phyloP scores from a whole-genome alignment of 1,140 invertebrate species.

The Lucilia sericata region DNA sequence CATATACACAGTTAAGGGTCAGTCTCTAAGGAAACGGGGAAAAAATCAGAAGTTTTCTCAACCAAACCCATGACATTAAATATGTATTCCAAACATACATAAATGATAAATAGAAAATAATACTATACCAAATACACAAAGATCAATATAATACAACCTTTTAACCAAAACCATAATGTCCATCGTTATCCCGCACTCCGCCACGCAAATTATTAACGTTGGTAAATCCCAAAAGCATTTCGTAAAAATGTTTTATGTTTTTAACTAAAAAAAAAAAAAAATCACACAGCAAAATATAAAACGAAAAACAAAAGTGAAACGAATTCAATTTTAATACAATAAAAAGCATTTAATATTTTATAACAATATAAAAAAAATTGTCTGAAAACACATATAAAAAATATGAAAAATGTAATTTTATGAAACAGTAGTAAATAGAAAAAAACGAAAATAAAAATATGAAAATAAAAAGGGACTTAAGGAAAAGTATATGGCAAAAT shows the following conservation, averaged over 20 bases:
- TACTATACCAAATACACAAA: background rate
- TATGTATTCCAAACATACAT: background rate
- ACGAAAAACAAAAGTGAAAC: background rate
- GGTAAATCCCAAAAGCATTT: background rate
- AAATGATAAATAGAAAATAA: conserved; percentile 17
- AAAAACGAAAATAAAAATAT: background rate
- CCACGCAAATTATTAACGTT: background rate
- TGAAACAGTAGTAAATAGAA: background rate
- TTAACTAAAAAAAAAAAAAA: background rate
- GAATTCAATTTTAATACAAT: conserved; percentile 16
- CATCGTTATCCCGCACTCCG: background rate
- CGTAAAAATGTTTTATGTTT: background rate
- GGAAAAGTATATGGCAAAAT: background rate
- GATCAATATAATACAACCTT: background rate
- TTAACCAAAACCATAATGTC: background rate
- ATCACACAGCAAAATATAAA: background rate
- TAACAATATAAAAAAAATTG: background rate
- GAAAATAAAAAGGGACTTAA: background rate
- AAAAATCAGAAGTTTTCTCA: background rate
- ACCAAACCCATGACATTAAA: background rate
- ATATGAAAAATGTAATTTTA: background rate
- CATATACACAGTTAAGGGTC: too few species aligned
- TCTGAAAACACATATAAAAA: background rate
- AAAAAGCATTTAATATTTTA: conserved; percentile 16
- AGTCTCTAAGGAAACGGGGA: background rate